Evolutionary conservation across 2,797 vertebrate species (phyloP).

Genomic region (Lateolabrax maculatus): DNA sequence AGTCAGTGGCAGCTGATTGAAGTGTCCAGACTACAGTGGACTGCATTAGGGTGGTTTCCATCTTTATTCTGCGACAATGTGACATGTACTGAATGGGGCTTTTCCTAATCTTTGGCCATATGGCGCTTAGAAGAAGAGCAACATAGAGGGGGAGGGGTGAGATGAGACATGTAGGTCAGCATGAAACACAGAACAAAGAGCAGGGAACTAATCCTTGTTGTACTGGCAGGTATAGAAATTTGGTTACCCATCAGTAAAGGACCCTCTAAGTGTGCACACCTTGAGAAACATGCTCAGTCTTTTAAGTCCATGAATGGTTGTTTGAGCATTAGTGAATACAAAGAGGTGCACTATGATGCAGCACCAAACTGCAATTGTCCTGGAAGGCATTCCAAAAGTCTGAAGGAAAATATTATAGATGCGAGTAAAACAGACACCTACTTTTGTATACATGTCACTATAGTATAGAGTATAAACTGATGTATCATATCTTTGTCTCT

Average conservation of each 20-base stretch:
- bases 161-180: conserved; percentile 69
- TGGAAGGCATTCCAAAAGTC: fast-evolving
- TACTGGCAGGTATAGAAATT: conserved; percentile 15
- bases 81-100: conserved; percentile 54
- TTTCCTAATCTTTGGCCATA: conserved; percentile 81
- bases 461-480: background rate
- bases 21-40: background rate
- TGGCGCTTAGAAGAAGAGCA: conserved; percentile 59
- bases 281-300: background rate
- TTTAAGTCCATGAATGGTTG: background rate
- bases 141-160: conserved; percentile 46
- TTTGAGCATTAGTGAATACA: background rate
- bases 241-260: background rate
- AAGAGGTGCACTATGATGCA: background rate
- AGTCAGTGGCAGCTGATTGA: background rate
- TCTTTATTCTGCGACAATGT: conserved; percentile 37
- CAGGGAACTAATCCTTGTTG: conserved; percentile 50
- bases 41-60: background rate
- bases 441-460: background rate
- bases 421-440: too few species aligned
- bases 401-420: background rate
- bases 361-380: background rate
- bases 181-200: conserved; percentile 62
- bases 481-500: background rate
- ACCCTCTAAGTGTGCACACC: background rate